Base-by-base conservation (phyloP, 2,797 vertebrate genomes). In the Xenops minutus region DNA sequence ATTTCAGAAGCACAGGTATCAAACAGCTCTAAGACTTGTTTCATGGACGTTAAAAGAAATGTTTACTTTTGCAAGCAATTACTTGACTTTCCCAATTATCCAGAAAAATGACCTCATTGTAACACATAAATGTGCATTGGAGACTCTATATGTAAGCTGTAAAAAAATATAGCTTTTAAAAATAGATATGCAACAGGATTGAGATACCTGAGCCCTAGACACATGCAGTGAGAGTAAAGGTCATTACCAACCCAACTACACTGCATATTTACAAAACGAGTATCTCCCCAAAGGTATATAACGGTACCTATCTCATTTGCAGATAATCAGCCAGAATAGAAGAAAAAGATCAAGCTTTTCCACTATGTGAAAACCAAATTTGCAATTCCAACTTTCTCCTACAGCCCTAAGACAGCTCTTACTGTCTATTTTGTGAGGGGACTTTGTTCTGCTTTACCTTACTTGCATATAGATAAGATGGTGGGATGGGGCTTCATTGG, bases 11-110 rank as follows among this genome's bases (percentile, higher is more conserved):
- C 29, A 46, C 22, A 86, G 59, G 68, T 97, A 97, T 97, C 97
- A 95, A 96, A 86, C 95, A 95, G 86, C 88, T 94, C 85, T 91
- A 94, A 96, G 96, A 41, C 74, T 95, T 89, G 94, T 96, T 90
- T 97, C 91, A 96, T 87, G 48, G 68, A 95, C 15, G 9, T 95
- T 95, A 95, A 96, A 97, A 95, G 88, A 89, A 97, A 97, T 97
- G 95, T 98, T 98, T 98, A 98, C 96, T 95, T 97, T 97, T 92
- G 94, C 85, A 96, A 97, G 96, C 95, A 97, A 96, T 98, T 97
- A 98, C 97, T 97, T 97, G 95, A 94, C 87, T 97, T 97, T 95
- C 89, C 87, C 82, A 98, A 92, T 98, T 97, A 97, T 96, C 88
- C 95, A 96, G 92, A 96, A 97, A 96, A 98, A 93, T 98, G 46